Evolutionary conservation across 2,797 vertebrate genomes (phyloP).

Genomic region (Scolopax rusticola): DNA sequence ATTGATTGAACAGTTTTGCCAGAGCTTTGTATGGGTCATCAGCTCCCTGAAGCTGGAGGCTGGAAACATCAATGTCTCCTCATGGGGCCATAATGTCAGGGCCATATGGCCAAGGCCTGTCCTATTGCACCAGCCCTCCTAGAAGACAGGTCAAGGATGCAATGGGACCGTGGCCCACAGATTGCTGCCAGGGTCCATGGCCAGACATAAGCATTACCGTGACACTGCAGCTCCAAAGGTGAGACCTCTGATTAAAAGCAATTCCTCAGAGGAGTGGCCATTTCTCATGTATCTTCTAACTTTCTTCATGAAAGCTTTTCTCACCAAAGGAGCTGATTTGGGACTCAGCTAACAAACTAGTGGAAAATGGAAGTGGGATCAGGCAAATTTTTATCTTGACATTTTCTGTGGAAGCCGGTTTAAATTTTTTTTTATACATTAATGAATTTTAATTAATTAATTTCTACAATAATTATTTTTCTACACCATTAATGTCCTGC

Average conservation of each 20-base stretch:
- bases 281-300: background rate
- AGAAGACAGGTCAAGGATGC: background rate
- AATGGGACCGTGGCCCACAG: accelerated
- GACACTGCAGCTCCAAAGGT: background rate
- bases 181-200: background rate
- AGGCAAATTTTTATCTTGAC: background rate
- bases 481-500: too few species aligned
- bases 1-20: background rate
- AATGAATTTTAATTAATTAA: too few species aligned
- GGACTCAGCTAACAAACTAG: background rate
- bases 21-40: background rate
- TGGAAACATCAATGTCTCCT: accelerated
- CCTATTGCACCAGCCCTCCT: background rate
- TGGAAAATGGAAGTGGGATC: accelerated
- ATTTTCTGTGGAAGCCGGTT: background rate
- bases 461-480: too few species aligned
- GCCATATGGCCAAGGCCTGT: accelerated
- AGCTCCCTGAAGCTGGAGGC: background rate
- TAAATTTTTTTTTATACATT: background rate
- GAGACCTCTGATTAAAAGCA: background rate
- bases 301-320: background rate
- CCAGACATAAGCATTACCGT: background rate
- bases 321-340: background rate
- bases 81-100: accelerated
- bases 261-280: background rate